Evolutionary conservation across 2,888 invertebrate species (phyloP), one percentile per base, ranked within the genome.

Genomic region (Nemotelus pantherinus): DNA sequence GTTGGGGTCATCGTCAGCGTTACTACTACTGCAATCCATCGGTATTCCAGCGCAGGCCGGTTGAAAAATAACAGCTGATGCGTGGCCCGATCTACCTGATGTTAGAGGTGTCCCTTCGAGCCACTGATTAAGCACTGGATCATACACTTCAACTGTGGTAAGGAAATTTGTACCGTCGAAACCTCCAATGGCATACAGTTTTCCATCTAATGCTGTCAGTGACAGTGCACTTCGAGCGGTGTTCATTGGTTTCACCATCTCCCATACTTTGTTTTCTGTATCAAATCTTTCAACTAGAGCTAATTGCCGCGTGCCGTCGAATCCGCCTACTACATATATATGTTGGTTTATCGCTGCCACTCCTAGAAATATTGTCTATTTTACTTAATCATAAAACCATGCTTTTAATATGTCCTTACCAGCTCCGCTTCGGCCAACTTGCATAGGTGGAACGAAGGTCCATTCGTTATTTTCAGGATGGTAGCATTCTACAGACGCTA

Each of bases 311-410:
- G 90, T 89, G 9, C 96, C 96, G 88, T 97, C 95, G 87, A 95
- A 97, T n/a, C 97, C 97, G 72, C 97, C 97, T 78, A 97, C 93
- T n/a, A 96, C 96, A 87, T 95, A 97, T 81, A 97, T 94, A 85
- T 90, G 93, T 84, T 95, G 95, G 83, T 94, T 94, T 83, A 96
- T 89, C 10, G 93, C 93, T 3, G 93, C 94, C 58, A 96, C 95
- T 78, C 96, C 93, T 92, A 39, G 2, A 25, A 48, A 48, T 3
- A 57, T 3, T 4, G 2, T 25, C 25, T 25, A 25, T 25, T 25
- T 25, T 25, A 25, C 25, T 25, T 25, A 25, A 25, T 25, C 25
- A 25, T 25, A 25, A 25, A 25, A 25, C 25, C 25, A 25, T 25
- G 25, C 25, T 25, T 25, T 25, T 25, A 25, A 25, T 25, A 25